phyloP scores from a whole-genome alignment of 2,888 invertebrate genomes.

The Epistrophe grossulariae region DNA sequence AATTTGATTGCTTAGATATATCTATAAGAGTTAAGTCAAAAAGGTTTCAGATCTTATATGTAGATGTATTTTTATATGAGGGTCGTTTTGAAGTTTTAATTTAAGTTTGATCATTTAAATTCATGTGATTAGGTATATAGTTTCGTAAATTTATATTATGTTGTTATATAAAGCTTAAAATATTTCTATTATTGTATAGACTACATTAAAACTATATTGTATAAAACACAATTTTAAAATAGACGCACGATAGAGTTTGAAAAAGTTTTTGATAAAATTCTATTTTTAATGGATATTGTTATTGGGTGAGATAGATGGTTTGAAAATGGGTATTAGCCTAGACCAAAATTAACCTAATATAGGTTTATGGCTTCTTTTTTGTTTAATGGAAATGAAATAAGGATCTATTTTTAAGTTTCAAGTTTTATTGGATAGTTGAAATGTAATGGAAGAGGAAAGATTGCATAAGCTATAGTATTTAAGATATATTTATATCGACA shows the following conservation, averaged over 20 bases:
- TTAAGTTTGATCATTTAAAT: constrained; percentile 17
- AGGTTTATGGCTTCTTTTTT: too few relatives aligned
- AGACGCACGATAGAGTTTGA: background rate
- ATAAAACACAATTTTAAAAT: background rate
- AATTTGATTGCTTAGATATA: background rate
- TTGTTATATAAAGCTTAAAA: background rate
- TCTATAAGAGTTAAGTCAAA: background rate
- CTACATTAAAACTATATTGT: background rate
- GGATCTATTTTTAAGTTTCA: too few relatives aligned
- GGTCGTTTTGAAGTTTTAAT: constrained; percentile 5
- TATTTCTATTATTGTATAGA: background rate
- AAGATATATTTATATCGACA: too few relatives aligned
- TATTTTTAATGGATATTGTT: background rate
- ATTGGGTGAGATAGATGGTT: background rate
- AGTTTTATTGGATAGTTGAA: too few relatives aligned
- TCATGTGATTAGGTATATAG: background rate
- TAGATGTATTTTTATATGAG: background rate
- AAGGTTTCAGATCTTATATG: background rate
- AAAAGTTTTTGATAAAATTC: background rate
- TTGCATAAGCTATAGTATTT: too few relatives aligned
- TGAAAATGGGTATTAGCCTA: too few relatives aligned
- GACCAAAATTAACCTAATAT: too few relatives aligned
- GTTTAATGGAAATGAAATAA: too few relatives aligned
- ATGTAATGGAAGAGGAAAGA: too few relatives aligned
- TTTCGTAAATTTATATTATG: background rate